phyloP scores from a whole-genome alignment of 2,888 invertebrate genomes.

The Sialis lutaria region DNA sequence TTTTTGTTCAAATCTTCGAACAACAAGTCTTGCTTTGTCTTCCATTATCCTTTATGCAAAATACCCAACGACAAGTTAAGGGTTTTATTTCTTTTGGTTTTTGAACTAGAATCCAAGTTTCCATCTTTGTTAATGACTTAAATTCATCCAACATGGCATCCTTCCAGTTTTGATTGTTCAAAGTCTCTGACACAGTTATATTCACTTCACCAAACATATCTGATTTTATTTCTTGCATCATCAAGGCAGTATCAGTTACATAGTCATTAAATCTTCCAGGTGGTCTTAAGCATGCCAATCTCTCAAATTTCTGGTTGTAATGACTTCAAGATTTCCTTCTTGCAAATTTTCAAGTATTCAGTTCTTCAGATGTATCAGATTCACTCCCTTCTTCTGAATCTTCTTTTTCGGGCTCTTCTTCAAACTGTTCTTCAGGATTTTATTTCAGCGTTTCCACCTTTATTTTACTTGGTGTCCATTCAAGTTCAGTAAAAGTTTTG shows the following conservation, averaged over 20 bases:
- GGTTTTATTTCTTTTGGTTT: slow-evolving; percentile 7
- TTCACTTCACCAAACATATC: slow-evolving; percentile 11
- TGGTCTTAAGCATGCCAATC: background rate
- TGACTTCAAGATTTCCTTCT: too few relatives aligned
- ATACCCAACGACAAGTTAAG: slow-evolving; percentile 11
- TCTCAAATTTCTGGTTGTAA: background rate
- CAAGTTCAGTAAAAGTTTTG: too few relatives aligned
- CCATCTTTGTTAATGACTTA: slow-evolving; percentile 8
- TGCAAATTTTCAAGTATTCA: too few relatives aligned
- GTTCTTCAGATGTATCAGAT: background rate
- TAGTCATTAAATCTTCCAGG: background rate
- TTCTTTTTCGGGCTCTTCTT: too few relatives aligned
- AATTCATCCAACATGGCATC: background rate
- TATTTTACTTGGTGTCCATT: too few relatives aligned
- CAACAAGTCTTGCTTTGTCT: too few relatives aligned
- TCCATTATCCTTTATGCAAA: too few relatives aligned
- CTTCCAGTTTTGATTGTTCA: slow-evolving; percentile 1
- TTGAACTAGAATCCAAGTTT: slow-evolving; percentile 10
- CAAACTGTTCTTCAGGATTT: too few relatives aligned
- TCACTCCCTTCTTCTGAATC: background rate
- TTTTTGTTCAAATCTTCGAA: too few relatives aligned
- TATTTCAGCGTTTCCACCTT: too few relatives aligned
- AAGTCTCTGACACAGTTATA: slow-evolving; percentile 10
- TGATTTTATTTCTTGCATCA: slow-evolving; percentile 1
- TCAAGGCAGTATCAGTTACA: background rate